phyloP scores from a whole-genome alignment of 1,140 invertebrate species.

The Wasmannia auropunctata region DNA sequence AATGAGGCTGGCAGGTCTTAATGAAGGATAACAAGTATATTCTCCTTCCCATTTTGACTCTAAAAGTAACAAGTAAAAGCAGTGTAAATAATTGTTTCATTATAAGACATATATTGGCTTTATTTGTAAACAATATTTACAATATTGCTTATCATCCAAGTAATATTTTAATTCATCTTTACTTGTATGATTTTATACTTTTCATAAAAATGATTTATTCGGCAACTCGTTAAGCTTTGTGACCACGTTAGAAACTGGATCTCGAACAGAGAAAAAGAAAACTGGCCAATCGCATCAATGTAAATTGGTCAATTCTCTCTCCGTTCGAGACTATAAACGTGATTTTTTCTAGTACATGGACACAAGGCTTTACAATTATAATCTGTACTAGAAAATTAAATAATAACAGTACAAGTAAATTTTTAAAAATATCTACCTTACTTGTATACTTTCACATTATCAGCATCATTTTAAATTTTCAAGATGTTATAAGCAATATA shows the following conservation, averaged over 20 bases:
- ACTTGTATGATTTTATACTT: not conserved
- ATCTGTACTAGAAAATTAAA: not conserved
- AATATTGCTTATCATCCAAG: not conserved
- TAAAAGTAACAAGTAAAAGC: conserved; percentile 70
- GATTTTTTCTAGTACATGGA: no score
- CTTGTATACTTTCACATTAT: conserved; percentile 4
- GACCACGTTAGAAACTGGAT: no score
- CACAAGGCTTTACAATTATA: not conserved
- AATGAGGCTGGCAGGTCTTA: conserved; percentile 84
- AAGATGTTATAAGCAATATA: not conserved
- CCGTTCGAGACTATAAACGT: no score
- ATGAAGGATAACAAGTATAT: conserved; percentile 82
- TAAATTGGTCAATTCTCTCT: no score
- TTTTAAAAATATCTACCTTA: conserved; percentile 7
- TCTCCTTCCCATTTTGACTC: conserved; percentile 86
- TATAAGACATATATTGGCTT: not conserved
- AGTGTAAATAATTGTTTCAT: not conserved
- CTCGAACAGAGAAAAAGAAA: no score
- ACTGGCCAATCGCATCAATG: no score
- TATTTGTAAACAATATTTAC: not conserved
- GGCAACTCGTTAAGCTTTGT: no score
- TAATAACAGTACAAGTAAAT: not conserved
- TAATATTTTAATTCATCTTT: not conserved
- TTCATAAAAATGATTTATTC: not conserved
- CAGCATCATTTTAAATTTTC: not conserved